These are phyloP conservation scores for Drosophila yakuba DNA, from an alignment of 1,140 invertebrate genomes.

Conservation along the genomic window DNA sequence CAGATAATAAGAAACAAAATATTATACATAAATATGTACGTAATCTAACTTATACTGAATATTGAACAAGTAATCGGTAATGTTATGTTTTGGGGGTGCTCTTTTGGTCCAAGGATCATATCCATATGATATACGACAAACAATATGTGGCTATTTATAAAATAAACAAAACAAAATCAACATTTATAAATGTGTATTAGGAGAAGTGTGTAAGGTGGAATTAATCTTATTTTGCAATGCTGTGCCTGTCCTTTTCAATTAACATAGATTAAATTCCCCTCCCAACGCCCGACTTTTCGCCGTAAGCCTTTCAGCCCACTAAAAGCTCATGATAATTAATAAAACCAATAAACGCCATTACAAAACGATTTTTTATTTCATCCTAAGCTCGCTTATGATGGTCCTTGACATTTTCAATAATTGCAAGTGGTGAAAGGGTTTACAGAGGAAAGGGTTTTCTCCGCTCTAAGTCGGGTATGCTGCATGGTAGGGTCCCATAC, in stretches of 20 bases:
- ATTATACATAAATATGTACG: conserved; percentile 59
- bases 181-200: conserved; percentile 35
- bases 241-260: conserved; percentile 63
- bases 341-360: conserved; percentile 68
- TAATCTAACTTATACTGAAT: conserved; percentile 47
- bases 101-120: conserved; percentile 46
- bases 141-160: conserved; percentile 23
- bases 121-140: conserved; percentile 31
- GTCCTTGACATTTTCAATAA: conserved; percentile 43
- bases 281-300: conserved; percentile 4
- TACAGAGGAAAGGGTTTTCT: conserved; percentile 4
- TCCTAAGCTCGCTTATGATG: conserved; percentile 56
- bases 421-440: conserved; percentile 11
- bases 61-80: conserved; percentile 36
- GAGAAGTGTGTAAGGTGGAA: conserved; percentile 41
- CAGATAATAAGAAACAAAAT: conserved; percentile 58
- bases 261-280: conserved; percentile 63
- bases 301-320: conserved; percentile 60
- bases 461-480: conserved; percentile 6
- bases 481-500: conserved; percentile 1
- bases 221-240: conserved; percentile 42
- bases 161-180: conserved; percentile 10
- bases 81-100: conserved; percentile 35
- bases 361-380: conserved; percentile 52
- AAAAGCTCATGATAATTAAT: conserved; percentile 79